A percentile compares a stretch with the other conserved stretches of the same genome.
phyloP scores from a whole-genome alignment of 2,888 invertebrate genomes.

The Patella depressa region DNA sequence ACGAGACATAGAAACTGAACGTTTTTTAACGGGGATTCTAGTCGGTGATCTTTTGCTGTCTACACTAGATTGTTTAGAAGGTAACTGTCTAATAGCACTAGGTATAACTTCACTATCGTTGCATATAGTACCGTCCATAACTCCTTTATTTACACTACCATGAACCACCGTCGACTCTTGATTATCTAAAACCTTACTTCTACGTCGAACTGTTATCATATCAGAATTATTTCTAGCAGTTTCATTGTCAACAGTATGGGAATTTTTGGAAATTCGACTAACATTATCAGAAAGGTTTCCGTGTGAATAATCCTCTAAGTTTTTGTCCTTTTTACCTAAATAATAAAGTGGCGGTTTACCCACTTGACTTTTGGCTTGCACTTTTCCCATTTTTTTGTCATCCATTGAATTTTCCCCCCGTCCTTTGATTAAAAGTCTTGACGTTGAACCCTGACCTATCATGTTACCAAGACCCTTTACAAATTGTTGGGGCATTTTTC shows the following conservation, averaged over 20 bases:
- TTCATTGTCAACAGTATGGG: conserved; percentile 8
- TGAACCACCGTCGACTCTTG: not conserved
- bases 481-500: conserved; percentile 59
- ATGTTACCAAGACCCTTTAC: conserved; percentile 61
- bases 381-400: conserved; percentile 52
- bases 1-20: conserved; percentile 55
- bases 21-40: conserved; percentile 32
- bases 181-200: not conserved
- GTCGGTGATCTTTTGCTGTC: conserved; percentile 14
- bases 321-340: conserved; percentile 38
- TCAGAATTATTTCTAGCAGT: not conserved
- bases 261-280: not conserved
- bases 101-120: conserved; percentile 21
- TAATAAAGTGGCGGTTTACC: conserved; percentile 49
- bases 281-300: conserved; percentile 16
- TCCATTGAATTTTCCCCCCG: conserved; percentile 54
- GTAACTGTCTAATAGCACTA: conserved; percentile 12
- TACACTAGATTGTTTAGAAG: conserved; percentile 11
- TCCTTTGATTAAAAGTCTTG: conserved; percentile 56
- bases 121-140: conserved; percentile 18
- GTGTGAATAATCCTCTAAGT: conserved; percentile 23
- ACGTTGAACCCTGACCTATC: conserved; percentile 54
- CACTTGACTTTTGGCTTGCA: conserved; percentile 49
- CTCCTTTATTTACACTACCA: not conserved
- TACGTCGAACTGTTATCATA: not conserved